A percentile compares a stretch with the other conserved stretches of the same genome.
phyloP scores from a whole-genome alignment of 2,888 invertebrate genomes.

The Acanthosoma haemorrhoidale region DNA sequence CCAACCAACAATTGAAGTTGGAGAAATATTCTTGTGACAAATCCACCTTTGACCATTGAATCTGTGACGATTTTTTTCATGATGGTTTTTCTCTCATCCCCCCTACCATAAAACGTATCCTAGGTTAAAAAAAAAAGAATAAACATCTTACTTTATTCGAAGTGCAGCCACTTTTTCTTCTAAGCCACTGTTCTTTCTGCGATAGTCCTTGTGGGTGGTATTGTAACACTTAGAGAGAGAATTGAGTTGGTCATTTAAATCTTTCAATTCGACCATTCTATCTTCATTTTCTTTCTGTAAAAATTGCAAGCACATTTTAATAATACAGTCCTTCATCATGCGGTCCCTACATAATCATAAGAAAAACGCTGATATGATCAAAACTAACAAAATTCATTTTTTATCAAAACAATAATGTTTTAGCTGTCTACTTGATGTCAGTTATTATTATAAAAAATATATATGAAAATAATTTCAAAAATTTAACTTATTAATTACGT shows the following conservation, averaged over 20 bases:
- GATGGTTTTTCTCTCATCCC: no score
- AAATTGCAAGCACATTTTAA: neutral
- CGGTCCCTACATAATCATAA: neutral
- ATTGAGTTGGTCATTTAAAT: neutral
- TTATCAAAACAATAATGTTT: no score
- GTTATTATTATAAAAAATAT: no score
- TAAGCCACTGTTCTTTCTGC: neutral
- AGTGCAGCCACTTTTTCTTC: conserved; percentile 22
- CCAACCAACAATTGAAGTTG: no score
- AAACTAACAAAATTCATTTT: no score
- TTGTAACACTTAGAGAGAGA: conserved; percentile 15
- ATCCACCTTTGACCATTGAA: no score
- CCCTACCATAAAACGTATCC: no score
- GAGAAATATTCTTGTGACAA: no score
- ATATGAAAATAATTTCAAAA: no score
- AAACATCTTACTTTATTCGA: neutral
- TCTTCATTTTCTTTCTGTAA: conserved; percentile 22
- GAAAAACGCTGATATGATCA: neutral
- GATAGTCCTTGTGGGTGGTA: neutral
- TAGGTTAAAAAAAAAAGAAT: neutral
- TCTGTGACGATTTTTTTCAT: no score
- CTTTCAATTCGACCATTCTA: neutral
- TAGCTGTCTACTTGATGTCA: no score
- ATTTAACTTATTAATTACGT: no score
- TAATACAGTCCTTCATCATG: neutral